Base-by-base conservation (phyloP, 2,888 invertebrate species). In the Hylaea fasciaria region DNA sequence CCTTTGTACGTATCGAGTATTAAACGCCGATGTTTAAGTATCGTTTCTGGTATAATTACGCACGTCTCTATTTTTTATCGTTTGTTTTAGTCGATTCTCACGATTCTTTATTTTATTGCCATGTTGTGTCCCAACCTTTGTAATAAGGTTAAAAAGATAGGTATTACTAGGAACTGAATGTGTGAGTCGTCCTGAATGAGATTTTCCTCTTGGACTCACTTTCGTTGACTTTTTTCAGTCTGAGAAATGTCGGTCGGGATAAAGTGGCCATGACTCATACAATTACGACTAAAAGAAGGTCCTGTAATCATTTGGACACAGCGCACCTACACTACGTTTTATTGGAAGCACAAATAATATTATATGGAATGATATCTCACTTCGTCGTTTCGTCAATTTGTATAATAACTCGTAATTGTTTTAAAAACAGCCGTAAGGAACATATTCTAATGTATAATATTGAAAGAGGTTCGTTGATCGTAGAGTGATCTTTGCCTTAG, bases 1-100 rank as follows among this genome's bases (percentile, higher is more conserved):
- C 74, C 77, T 79, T 82, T 78, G 82, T 81, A 80, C 78, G 65
- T 78, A 78, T 77, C 68, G 71, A 71, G 73, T 76, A 81, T 85
- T 85, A 85, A 85, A 85, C 77, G 80, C 78, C 73, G 72, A 71
- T 84, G 81, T 83, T 85, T 83, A 76, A 73, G 73, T 68, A 70
- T 76, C 75, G 81, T 82, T 85, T 81, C 80, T 81, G 77, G 79
- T 78, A 81, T 88, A 84, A 87, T 88, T 86, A 86, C 75, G 70
- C 72, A 70, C 71, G 73, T 68, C 72, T 69, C 70, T 71, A 65
- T 62, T 75, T 80, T 80, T 83, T 82, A 66, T 70, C 71, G 56
- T 51, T 64, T 60, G 57, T 60, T 59, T 55, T 63, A 28, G 35
- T 40, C 40, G 52, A 10, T 40, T 56, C 47, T 43, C 59, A 57